Evolutionary conservation across 2,797 vertebrate genomes (phyloP), one percentile per base, ranked within the genome.

Genomic region (Fringilla coelebs): DNA sequence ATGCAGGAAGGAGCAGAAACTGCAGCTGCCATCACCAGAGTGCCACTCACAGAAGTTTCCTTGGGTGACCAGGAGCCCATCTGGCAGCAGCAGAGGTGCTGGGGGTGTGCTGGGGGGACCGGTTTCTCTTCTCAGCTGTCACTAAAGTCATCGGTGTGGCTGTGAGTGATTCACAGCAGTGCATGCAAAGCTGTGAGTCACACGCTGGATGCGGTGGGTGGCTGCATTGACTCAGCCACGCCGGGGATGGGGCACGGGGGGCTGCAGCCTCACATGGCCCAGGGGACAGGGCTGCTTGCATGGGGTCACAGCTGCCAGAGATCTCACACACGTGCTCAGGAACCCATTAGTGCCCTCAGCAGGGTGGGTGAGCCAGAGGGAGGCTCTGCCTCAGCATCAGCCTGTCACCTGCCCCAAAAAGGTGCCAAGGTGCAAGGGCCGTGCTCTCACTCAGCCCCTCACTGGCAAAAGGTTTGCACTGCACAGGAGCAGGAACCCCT

Each of bases 171-270:
- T 98, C 97, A 98, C 90, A 96, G 49, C 83, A 29, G 45, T 52
- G 67, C 85, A 93, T 93, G 94, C 94, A 94, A 93, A 96, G 71
- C 93, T 74, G 49, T 98, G 97, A 98, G 94, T 98, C 98, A 98
- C 21, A 21, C 68, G n/a, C 80, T 88, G 88, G 90, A 86, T 95
- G 66, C 77, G 17, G 96, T 80, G 87, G 95, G 97, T 97, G 94
- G 95, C 93, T 65, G 79, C 84, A 75, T 49, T 97, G 97, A 98
- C 88, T 97, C 95, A 97, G 24, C 46, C 72, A 66, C 48, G 0
- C n/a, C 4, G 4, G 36, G 68, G 51, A 70, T 73, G 61, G 85
- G 83, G 57, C n/a, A 18, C 20, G 1, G 72, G 49, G 67, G 88
- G 65, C 94, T 72, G 49, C 85, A 88, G 92, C 57, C 90, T 70